phyloP scores from a whole-genome alignment of 2,888 invertebrate species.

The Isotomurus palustris region DNA sequence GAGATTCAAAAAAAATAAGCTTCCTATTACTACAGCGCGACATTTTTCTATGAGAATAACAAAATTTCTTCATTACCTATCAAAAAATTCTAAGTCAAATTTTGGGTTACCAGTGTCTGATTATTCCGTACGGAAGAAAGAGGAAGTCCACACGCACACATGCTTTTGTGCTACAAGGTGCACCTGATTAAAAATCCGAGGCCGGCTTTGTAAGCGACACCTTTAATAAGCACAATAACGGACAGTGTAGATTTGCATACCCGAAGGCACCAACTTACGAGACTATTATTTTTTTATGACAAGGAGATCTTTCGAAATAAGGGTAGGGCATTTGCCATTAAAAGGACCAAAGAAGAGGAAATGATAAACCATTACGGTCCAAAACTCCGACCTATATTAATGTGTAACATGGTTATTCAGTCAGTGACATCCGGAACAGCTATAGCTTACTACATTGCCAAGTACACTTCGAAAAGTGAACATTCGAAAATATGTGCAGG shows the following conservation, averaged over 20 bases:
- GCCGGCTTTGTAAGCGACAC: too few relatives aligned
- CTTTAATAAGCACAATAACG: too few relatives aligned
- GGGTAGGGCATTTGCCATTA: slow-evolving; percentile 16
- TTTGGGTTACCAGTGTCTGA: too few relatives aligned
- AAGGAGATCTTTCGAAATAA: slow-evolving; percentile 3
- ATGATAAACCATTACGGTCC: slow-evolving; percentile 23
- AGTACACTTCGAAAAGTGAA: slow-evolving; percentile 20
- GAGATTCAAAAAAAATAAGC: too few relatives aligned
- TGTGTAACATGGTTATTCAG: slow-evolving; percentile 25
- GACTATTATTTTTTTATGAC: slow-evolving; percentile 10
- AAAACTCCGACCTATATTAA: slow-evolving; percentile 11
- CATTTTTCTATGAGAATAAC: too few relatives aligned
- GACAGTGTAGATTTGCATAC: slow-evolving; percentile 20
- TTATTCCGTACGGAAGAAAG: too few relatives aligned
- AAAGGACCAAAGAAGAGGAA: slow-evolving; percentile 15
- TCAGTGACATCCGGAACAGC: slow-evolving; percentile 11
- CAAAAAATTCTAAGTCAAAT: too few relatives aligned
- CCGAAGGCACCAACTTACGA: neutral
- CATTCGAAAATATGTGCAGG: slow-evolving; percentile 6
- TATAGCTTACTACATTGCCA: slow-evolving; percentile 23
- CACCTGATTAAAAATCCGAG: too few relatives aligned
- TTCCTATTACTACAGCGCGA: too few relatives aligned
- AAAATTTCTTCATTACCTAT: too few relatives aligned
- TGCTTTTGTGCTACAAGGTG: too few relatives aligned
- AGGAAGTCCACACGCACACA: too few relatives aligned